These are phyloP conservation scores for Kuschelorhynchus macadamiae DNA, from an alignment of 2,888 invertebrate genomes.

Conservation along the genomic window DNA sequence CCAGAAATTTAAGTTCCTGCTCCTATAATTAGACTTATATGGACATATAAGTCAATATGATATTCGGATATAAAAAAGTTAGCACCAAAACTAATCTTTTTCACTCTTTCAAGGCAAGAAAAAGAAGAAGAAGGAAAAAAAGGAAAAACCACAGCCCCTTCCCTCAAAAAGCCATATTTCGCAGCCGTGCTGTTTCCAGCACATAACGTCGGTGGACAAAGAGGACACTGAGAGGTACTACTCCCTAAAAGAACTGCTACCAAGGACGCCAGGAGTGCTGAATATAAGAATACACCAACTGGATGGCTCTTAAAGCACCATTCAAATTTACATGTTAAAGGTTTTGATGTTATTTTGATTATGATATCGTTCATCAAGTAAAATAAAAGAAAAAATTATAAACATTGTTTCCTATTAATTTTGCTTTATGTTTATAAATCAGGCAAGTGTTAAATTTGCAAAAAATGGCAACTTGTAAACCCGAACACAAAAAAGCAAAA, in stretches of 20 bases:
- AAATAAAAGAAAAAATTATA: neutral
- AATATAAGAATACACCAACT: constrained; percentile 35
- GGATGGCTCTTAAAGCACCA: constrained; percentile 13
- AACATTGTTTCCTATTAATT: neutral
- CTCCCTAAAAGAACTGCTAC: constrained; percentile 78
- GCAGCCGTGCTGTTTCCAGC: constrained; percentile 87
- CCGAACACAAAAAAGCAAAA: too few species aligned
- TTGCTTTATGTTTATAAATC: too few species aligned
- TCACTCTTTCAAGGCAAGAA: constrained; percentile 61
- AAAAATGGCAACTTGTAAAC: too few species aligned
- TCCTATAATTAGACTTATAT: too few species aligned
- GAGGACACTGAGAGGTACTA: constrained; percentile 77
- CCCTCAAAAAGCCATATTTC: constrained; percentile 87
- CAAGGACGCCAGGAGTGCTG: constrained; percentile 52
- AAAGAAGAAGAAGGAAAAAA: constrained; percentile 72
- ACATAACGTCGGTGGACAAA: constrained; percentile 83
- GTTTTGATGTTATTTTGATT: neutral
- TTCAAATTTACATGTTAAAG: neutral
- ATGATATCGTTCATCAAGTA: neutral
- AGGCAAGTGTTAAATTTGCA: too few species aligned
- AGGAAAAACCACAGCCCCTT: constrained; percentile 73
- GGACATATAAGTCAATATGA: too few species aligned
- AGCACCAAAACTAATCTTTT: too few species aligned
- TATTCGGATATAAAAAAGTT: too few species aligned
- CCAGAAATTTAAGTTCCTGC: too few species aligned